A percentile compares a stretch with the other conserved stretches of the same genome.
phyloP scores from a whole-genome alignment of 2,888 invertebrate species.

The Campopleginae sp. region DNA sequence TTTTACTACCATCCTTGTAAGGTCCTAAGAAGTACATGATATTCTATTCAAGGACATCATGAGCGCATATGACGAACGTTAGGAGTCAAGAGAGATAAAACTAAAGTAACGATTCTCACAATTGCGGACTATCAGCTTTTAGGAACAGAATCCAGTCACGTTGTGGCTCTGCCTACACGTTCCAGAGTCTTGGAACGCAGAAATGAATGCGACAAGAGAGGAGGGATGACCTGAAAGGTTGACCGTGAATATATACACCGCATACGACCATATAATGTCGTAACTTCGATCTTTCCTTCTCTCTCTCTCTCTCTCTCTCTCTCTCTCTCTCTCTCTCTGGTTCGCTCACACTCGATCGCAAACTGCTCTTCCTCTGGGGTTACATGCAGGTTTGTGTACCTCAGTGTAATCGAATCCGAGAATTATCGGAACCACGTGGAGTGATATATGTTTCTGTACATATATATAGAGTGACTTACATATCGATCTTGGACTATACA shows the following conservation, averaged over 20 bases:
- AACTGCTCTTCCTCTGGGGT: conserved; percentile 17
- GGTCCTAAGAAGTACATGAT: background rate
- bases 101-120: conserved; percentile 9
- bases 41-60: background rate
- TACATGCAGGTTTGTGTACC: conserved; percentile 22
- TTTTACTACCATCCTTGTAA: background rate
- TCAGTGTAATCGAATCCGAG: conserved; percentile 11
- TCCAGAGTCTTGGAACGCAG: conserved; percentile 14
- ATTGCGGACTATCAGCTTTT: conserved; percentile 41
- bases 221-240: conserved; percentile 59
- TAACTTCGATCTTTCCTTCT: conserved; percentile 43
- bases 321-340: conserved; percentile 18
- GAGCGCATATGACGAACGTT: background rate
- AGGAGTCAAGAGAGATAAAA: background rate
- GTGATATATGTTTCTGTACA: background rate
- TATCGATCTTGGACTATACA: conserved; percentile 21
- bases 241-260: conserved; percentile 57
- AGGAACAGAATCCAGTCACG: conserved; percentile 52
- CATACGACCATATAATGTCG: conserved; percentile 46
- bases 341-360: background rate
- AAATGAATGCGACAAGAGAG: conserved; percentile 21
- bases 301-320: conserved; percentile 19
- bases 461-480: background rate
- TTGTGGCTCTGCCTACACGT: conserved; percentile 37
- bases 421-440: conserved; percentile 17